Evolutionary conservation across 1,140 invertebrate genomes (phyloP), one percentile per base, ranked within the genome.

Genomic region (Cydia strobilella): DNA sequence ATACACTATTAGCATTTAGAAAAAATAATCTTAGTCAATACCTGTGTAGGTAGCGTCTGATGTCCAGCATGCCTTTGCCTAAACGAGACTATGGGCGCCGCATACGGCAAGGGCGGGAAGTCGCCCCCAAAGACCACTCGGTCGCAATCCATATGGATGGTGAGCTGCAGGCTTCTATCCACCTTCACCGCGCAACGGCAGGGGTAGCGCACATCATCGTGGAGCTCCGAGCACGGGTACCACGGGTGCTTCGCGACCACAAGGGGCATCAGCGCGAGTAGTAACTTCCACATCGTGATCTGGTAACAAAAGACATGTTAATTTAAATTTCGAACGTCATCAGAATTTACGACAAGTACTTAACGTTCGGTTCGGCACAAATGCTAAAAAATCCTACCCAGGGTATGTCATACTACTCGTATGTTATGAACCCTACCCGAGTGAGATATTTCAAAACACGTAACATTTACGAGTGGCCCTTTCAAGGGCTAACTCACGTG

Each of bases 111-210:
- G 1, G 95, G 90, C 0, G 96, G 95, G 63, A 96, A 95, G 80
- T 97, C 97, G 13, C 95, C 94, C 20, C 95, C 93, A 77, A 98
- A 97, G n/a, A 97, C 96, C 13, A 97, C 95, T 20, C 94, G 90
- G 90, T 98, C 97, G 86, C 97, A 98, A 86, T 98, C 95, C 92
- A 98, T 94, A 62, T 94, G 89, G 25, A 96, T 92, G 31, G 93
- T 90, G 0, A 94, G 88, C 54, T 93, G 93, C 7, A 94, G 76
- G 0, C 93, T 89, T 39, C 87, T 74, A 72, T 91, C 90, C 15
- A 91, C 90, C 73, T 91, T 90, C 15, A 93, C 89, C 12, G 89
- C 89, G 79, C 95, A 96, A 25, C 86, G 89, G 85, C 95, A 96
- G 0, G 95, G 95, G 75, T 95, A 93, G 1, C 94, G 91, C 25